Evolutionary conservation across 2,797 vertebrate species (phyloP).

Genomic region (Enteromius mattozi): DNA sequence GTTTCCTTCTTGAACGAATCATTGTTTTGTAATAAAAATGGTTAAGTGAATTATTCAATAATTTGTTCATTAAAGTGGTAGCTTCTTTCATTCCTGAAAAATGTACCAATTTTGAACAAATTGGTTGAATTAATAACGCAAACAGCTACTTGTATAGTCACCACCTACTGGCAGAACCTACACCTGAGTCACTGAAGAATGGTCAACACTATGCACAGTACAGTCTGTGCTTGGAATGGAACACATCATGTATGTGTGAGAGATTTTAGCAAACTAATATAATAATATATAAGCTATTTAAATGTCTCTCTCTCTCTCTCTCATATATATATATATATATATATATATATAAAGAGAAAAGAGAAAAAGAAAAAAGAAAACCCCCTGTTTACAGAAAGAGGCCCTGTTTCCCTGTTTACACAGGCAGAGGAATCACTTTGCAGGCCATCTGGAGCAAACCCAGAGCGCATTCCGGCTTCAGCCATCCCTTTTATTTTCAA

Average conservation of each 20-base stretch:
- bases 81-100: neutral
- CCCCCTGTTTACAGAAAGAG: slow-evolving; percentile 47
- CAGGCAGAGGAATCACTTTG: slow-evolving; percentile 65
- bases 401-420: slow-evolving; percentile 57
- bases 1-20: neutral
- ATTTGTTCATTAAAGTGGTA: neutral
- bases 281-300: too few species aligned
- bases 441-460: slow-evolving; percentile 69
- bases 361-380: slow-evolving; percentile 18
- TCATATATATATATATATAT: too few species aligned
- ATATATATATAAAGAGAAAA: neutral
- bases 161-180: neutral
- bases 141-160: neutral
- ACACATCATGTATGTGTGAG: neutral
- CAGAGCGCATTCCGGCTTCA: slow-evolving; percentile 69
- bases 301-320: too few species aligned
- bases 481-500: slow-evolving; percentile 70
- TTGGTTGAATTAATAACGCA: neutral
- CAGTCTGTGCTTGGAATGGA: neutral
- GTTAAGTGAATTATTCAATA: neutral
- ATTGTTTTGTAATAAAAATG: neutral
- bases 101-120: neutral
- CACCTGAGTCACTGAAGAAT: neutral
- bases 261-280: too few species aligned
- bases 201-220: neutral